Evolutionary conservation across 2,797 vertebrate genomes (phyloP).

Genomic region (Ficedula albicollis): DNA sequence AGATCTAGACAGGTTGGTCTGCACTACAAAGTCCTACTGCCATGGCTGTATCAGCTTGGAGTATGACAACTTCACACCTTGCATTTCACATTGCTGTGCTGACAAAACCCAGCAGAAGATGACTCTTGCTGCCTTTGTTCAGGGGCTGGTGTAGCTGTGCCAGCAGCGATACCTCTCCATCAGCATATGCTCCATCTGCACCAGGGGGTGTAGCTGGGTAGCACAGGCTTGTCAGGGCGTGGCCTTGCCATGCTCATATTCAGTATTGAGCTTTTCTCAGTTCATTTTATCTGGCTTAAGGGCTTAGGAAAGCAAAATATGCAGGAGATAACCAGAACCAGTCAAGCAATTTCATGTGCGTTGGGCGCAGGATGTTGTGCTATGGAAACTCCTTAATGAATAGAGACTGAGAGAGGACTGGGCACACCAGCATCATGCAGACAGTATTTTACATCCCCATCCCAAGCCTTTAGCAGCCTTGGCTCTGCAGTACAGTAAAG

Average conservation of each 20-base stretch:
- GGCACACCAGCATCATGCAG: background rate
- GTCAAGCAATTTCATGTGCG: background rate
- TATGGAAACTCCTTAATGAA: background rate
- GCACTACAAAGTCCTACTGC: background rate
- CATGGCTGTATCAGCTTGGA: background rate
- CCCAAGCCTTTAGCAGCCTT: background rate
- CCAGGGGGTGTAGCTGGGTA: background rate
- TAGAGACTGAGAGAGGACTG: background rate
- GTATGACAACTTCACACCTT: slow-evolving; percentile 34
- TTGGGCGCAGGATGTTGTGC: background rate
- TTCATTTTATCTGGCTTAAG: background rate
- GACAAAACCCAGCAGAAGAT: slow-evolving; percentile 34
- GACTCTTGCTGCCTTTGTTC: background rate
- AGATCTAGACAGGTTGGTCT: slow-evolving; percentile 42
- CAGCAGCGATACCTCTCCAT: background rate
- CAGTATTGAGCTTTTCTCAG: background rate
- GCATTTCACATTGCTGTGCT: slow-evolving; percentile 25
- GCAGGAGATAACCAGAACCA: background rate
- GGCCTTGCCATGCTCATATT: background rate
- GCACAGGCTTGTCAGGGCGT: background rate
- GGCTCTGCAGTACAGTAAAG: background rate
- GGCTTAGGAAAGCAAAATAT: background rate
- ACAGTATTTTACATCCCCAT: background rate
- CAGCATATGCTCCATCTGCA: background rate
- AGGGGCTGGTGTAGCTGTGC: background rate